phyloP scores from a whole-genome alignment of 2,113 vertebrate genomes.

The Scytalopus superciliaris region DNA sequence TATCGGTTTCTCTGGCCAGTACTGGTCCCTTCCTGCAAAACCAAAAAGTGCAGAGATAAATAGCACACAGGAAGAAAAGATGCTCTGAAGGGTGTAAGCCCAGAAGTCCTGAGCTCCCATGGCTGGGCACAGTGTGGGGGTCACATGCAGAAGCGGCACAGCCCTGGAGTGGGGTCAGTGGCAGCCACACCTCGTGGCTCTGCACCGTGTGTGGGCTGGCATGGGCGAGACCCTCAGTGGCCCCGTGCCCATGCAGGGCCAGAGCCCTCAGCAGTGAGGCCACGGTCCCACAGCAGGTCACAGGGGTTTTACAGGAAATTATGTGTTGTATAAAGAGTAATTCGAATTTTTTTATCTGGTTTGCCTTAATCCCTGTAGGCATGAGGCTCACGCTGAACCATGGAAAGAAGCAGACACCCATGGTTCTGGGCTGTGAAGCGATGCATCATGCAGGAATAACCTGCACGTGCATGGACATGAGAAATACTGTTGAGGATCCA shows the following conservation, averaged over 20 bases:
- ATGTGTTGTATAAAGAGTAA: background rate
- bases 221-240: no score
- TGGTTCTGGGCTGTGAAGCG: background rate
- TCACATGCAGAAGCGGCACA: background rate
- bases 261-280: no score
- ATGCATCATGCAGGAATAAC: background rate
- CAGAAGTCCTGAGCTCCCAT: accelerated
- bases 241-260: no score
- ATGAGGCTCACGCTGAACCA: background rate
- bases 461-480: background rate
- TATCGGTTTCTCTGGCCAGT: background rate
- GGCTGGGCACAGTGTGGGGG: accelerated
- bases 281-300: no score
- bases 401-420: background rate
- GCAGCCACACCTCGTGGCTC: accelerated
- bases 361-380: background rate
- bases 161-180: accelerated
- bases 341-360: background rate
- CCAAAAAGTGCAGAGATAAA: background rate
- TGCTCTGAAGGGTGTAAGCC: background rate
- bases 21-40: background rate
- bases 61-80: background rate
- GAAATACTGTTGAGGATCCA: background rate
- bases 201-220: no score
- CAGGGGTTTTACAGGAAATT: background rate